Conservation (phyloP, 1,140 invertebrate species). For the Drosophila kikkawai region DNA sequence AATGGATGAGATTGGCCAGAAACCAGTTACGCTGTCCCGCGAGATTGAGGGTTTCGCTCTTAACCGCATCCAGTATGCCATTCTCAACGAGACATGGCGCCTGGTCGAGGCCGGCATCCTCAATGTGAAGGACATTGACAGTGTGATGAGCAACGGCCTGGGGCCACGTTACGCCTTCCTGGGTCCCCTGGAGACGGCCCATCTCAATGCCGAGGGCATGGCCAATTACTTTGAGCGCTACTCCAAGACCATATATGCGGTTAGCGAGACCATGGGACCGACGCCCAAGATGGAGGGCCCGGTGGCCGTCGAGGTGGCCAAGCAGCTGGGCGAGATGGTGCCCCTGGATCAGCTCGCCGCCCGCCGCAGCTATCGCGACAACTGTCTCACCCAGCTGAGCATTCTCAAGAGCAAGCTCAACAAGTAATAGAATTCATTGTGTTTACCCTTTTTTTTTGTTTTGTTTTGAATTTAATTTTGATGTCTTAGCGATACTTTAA, state of each 20-base stretch:
- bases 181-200: slow-evolving; percentile 96
- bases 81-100: slow-evolving; percentile 96
- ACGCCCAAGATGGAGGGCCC: slow-evolving; percentile 90
- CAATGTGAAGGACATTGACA: slow-evolving; percentile 95
- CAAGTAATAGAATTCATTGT: slow-evolving; percentile 22
- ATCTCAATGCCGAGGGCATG: slow-evolving; percentile 97
- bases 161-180: slow-evolving; percentile 98
- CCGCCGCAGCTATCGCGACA: slow-evolving; percentile 93
- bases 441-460: neutral
- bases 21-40: slow-evolving; percentile 92
- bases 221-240: slow-evolving; percentile 88
- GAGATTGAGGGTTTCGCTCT: slow-evolving; percentile 97
- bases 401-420: slow-evolving; percentile 90
- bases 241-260: slow-evolving; percentile 91
- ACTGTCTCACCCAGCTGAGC: slow-evolving; percentile 92
- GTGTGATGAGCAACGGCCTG: slow-evolving; percentile 96
- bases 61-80: slow-evolving; percentile 98
- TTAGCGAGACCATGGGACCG: slow-evolving; percentile 91
- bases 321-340: slow-evolving; percentile 90
- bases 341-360: slow-evolving; percentile 91
- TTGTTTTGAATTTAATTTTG: slow-evolving; percentile 8
- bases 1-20: slow-evolving; percentile 95
- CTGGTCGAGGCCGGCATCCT: slow-evolving; percentile 94
- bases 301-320: slow-evolving; percentile 87
- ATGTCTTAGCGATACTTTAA: slow-evolving; percentile 8